Base-by-base conservation (phyloP, 2,113 vertebrate species). In the Myotis yumanensis region DNA sequence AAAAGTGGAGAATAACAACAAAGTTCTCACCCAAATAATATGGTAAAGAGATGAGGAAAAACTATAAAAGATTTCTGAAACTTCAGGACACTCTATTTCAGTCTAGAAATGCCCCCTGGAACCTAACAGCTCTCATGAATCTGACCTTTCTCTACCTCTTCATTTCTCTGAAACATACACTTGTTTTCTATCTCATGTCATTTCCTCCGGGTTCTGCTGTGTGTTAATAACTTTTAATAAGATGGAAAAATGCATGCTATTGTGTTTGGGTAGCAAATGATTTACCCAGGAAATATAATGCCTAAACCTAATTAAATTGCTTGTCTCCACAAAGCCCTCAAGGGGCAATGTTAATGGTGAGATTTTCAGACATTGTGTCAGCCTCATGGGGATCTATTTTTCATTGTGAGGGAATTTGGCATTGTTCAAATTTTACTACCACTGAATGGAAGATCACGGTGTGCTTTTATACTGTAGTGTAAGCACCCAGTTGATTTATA, bases 251-350 rank as follows among this genome's bases (percentile, higher is more conserved):
- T 89, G 51, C 48, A 80, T 72, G 84, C 28, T 92, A 93, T 77
- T 97, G 85, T 96, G 81, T 96, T 97, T 97, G 80, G 57, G 6
- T 90, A 92, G 73, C 54, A 84, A 90, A 93, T 96, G 85, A 93
- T 96, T 94, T 96, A 92, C 62, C 75, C 52, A 16, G 92, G 62
- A 94, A 96, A 97, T 92, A 92, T 72, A 93, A 90, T 66, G 72
- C 64, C 79, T 92, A 95, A 79, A 82, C 85, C 79, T 95, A 92
- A 96, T 96, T 97, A 95, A 95, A 97, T 89, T 93, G 59, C 90
- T 71, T 90, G 90, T 96, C 88, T 95, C 75, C 35, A 71, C 68
- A 62, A 86, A 88, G 81, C 66, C 76, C 64, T 90, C 46, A 69
- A 92, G 77, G 62, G 91, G 37, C 37, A 88, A 93, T 76, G 90